Percentiles rank a stretch among this genome's conserved stretches.
phyloP scores from a whole-genome alignment of 1,140 invertebrate species.

The Tribolium madens region DNA sequence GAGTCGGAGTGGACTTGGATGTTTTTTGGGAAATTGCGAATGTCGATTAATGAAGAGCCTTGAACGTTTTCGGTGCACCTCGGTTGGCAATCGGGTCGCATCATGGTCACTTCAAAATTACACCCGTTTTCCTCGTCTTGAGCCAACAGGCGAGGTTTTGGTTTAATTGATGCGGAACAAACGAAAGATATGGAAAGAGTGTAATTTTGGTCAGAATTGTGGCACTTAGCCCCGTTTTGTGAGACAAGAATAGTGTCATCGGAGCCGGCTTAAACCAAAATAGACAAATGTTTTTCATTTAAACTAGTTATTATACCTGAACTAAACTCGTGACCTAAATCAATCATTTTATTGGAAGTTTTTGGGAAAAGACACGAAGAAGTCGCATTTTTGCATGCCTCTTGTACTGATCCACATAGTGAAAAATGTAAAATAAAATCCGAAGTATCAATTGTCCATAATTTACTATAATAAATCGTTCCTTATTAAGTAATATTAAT shows the following conservation, averaged over 20 bases:
- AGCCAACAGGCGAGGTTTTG: background rate
- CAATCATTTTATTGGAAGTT: background rate
- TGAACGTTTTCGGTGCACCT: conserved; percentile 12
- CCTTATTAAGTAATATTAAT: too few species aligned
- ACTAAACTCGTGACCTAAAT: conserved; percentile 6
- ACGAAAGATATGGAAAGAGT: background rate
- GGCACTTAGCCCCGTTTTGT: background rate
- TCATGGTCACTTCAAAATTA: background rate
- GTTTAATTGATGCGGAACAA: conserved; percentile 2
- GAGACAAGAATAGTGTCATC: background rate
- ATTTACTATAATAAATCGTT: background rate
- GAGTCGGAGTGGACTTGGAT: background rate
- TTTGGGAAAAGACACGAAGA: background rate
- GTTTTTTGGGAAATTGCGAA: background rate
- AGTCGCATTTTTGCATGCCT: background rate
- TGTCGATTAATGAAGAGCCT: background rate
- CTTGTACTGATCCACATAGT: background rate
- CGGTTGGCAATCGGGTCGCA: background rate
- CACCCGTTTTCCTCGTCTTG: background rate
- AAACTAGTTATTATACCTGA: background rate
- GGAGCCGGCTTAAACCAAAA: background rate
- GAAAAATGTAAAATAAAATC: conserved; percentile 6
- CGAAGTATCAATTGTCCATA: background rate
- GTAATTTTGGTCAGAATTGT: background rate
- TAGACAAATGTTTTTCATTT: background rate